A percentile compares a stretch with the other conserved stretches of the same genome.
Evolutionary conservation across 2,113 vertebrate species (phyloP).

Genomic region (Aspiorhynchus laticeps): DNA sequence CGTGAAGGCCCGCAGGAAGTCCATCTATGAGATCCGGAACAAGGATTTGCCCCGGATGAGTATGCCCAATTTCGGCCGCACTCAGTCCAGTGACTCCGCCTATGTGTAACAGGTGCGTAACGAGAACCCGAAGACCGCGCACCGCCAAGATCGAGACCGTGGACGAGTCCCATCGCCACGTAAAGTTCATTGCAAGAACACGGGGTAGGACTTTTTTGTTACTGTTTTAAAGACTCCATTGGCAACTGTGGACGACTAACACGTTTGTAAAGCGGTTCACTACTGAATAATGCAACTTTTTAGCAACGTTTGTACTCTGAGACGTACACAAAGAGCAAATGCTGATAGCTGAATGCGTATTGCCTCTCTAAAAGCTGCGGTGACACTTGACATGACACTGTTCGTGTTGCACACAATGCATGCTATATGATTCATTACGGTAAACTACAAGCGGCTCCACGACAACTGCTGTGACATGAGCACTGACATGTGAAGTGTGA

Average conservation of each 20-base stretch:
- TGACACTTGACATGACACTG: constrained; percentile 12
- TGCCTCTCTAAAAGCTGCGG: constrained; percentile 65
- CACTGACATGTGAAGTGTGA: constrained; percentile 29
- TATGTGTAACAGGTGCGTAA: constrained; percentile 82
- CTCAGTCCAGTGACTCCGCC: constrained; percentile 99
- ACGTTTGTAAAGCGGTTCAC: constrained; percentile 71
- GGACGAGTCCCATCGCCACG: constrained; percentile 70
- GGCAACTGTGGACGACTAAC: constrained; percentile 69
- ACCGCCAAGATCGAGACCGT: constrained; percentile 51
- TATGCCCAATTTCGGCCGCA: constrained; percentile 98
- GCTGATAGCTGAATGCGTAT: constrained; percentile 68
- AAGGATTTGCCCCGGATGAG: constrained; percentile 97
- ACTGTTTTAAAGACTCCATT: constrained; percentile 70
- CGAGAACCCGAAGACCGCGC: not conserved
- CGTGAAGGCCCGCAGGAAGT: constrained; percentile 96
- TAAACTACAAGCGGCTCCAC: not conserved
- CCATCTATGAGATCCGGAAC: constrained; percentile 97
- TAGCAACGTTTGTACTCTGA: constrained; percentile 76
- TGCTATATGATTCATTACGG: not conserved
- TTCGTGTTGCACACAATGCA: not conserved
- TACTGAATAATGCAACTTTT: constrained; percentile 81
- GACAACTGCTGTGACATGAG: not conserved
- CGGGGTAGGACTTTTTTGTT: constrained; percentile 70
- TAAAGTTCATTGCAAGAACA: constrained; percentile 71
- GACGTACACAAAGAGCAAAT: constrained; percentile 62